Evolutionary conservation across 2,888 invertebrate genomes (phyloP).

Genomic region (Argyresthia albistria): DNA sequence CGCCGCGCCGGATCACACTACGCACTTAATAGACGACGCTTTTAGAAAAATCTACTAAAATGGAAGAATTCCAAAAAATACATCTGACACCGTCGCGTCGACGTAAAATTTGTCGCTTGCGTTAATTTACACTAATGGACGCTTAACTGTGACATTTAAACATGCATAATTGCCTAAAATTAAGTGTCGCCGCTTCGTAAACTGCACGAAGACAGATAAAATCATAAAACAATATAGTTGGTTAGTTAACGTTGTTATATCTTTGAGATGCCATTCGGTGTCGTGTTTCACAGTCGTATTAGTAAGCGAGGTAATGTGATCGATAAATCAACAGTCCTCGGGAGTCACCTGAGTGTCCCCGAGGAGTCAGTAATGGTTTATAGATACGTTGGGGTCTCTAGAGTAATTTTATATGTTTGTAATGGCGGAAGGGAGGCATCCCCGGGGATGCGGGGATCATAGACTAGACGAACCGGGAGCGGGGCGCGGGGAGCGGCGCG

Average conservation of each 20-base stretch:
- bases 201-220: too few species aligned
- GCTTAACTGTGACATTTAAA: constrained; percentile 32
- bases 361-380: too few species aligned
- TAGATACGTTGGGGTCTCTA: too few species aligned
- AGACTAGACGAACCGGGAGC: background rate
- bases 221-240: too few species aligned
- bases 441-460: background rate
- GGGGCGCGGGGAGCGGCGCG: background rate
- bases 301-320: too few species aligned
- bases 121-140: constrained; percentile 60
- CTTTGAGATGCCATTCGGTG: too few species aligned
- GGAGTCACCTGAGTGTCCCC: too few species aligned
- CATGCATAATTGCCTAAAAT: constrained; percentile 1
- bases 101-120: constrained; percentile 43
- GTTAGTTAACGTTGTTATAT: too few species aligned
- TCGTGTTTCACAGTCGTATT: too few species aligned
- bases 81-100: constrained; percentile 21
- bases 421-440: background rate
- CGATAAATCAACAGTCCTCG: too few species aligned
- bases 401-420: too few species aligned
- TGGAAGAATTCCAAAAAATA: constrained; percentile 7
- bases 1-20: constrained; percentile 9
- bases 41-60: background rate
- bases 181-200: background rate
- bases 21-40: background rate